These are phyloP conservation scores for Acrobeloides nanus DNA, from an alignment of 2,888 invertebrate genomes.

Conservation along the genomic window DNA sequence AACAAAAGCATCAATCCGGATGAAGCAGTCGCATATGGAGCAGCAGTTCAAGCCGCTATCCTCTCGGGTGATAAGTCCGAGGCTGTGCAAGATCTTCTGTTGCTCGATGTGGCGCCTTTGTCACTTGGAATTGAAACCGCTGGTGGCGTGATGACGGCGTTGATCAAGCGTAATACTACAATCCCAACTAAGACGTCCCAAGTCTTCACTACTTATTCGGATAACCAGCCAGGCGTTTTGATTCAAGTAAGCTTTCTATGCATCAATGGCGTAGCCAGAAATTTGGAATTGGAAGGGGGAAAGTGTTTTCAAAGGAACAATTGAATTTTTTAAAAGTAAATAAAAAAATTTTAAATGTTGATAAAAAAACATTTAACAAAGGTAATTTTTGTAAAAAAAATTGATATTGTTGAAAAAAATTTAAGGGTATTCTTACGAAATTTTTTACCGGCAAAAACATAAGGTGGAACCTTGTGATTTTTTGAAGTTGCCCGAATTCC, in stretches of 20 bases:
- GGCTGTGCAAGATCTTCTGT: constrained; percentile 74
- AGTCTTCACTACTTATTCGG: constrained; percentile 68
- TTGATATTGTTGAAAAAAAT: too few species aligned
- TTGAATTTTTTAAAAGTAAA: too few species aligned
- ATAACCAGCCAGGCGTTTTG: constrained; percentile 90
- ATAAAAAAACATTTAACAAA: too few species aligned
- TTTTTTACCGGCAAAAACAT: too few species aligned
- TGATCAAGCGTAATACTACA: constrained; percentile 74
- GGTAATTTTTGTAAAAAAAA: too few species aligned
- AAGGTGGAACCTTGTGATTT: too few species aligned
- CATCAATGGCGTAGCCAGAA: too few species aligned
- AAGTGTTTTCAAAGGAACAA: too few species aligned
- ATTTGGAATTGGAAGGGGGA: too few species aligned
- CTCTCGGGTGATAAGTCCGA: constrained; percentile 68
- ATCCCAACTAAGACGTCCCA: constrained; percentile 51
- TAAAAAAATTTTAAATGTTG: too few species aligned
- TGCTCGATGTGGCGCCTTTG: constrained; percentile 84
- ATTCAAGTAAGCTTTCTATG: constrained; percentile 63
- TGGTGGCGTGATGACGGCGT: constrained; percentile 85
- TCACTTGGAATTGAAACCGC: constrained; percentile 83
- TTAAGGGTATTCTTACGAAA: too few species aligned
- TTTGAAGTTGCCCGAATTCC: too few species aligned
- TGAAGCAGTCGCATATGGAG: constrained; percentile 93
- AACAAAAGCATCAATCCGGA: constrained; percentile 93
- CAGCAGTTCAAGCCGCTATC: constrained; percentile 57